Evolutionary conservation across 2,113 vertebrate species (phyloP).

Genomic region (Micronycteris hirsuta): DNA sequence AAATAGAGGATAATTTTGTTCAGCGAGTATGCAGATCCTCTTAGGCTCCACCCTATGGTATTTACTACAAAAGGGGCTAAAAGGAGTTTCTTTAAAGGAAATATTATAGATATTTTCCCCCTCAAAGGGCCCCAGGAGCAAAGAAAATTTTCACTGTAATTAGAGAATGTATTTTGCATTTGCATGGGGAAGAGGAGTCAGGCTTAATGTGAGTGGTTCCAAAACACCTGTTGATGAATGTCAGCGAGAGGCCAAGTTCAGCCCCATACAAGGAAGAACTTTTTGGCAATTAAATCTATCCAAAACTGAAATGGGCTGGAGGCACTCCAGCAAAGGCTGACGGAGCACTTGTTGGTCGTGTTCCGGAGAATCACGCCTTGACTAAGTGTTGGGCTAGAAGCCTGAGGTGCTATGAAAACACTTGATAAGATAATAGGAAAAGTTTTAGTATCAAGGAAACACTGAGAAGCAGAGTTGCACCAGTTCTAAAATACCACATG

Average conservation of each 20-base stretch:
- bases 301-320: neutral
- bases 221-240: neutral
- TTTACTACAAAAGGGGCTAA: neutral
- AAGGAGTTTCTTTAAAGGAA: neutral
- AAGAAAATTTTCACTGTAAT: neutral
- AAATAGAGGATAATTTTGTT: neutral
- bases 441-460: neutral
- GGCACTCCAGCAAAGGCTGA: neutral
- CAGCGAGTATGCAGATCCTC: neutral
- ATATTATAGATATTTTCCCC: neutral
- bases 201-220: neutral
- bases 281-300: neutral
- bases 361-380: neutral
- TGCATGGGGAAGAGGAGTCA: neutral
- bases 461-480: neutral
- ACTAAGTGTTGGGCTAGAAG: neutral
- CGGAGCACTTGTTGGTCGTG: neutral
- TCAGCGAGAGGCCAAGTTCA: neutral
- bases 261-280: neutral
- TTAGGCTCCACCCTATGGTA: neutral
- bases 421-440: conserved; percentile 27
- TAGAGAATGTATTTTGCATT: neutral
- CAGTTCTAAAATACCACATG: neutral
- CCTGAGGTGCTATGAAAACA: neutral
- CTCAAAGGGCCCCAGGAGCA: neutral